Evolutionary conservation across 2,888 invertebrate genomes (phyloP), one percentile per base, ranked within the genome.

Genomic region (Pogonocherus hispidulus): DNA sequence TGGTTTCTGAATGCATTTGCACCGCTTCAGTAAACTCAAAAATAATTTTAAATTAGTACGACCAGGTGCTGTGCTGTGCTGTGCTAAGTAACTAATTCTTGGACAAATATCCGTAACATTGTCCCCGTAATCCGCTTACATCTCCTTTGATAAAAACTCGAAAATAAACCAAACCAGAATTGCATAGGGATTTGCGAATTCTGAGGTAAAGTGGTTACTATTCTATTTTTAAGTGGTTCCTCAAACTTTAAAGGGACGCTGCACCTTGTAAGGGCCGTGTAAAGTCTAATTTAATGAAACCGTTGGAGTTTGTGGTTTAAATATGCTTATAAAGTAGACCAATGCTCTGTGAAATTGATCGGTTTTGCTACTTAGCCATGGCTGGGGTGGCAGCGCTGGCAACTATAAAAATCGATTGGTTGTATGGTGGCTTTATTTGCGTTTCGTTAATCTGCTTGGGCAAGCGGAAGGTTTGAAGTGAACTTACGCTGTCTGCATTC

Each of bases 281-380:
- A 65, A 66, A 71, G 70, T 70, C 72, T 78, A 76, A 79, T 79
- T 77, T 74, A 78, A 76, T 78, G 78, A 78, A 72, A 75, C 71
- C 71, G 67, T 69, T 74, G 73, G 71, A 77, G 71, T 77, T 75
- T 74, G 76, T 73, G 76, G 77, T 77, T 41, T 79, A 75, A 79
- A 80, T 80, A 77, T 75, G 79, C 75, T 76, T 77, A 75, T 76
- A 78, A 79, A 76, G 71, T 73, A 75, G 79, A 69, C 76, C 84
- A 84, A 85, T 85, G 83, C 82, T 80, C 78, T 82, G 84, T 83
- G 82, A 85, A 85, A 85, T 85, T 84, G 85, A 85, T 85, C 84
- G 84, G 84, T 83, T 84, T 82, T 78, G 79, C 72, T 69, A 72
- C 73, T 77, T 76, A 70, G 66, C 62, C 71, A 64, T 74, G 72